Base-by-base conservation (phyloP, 2,888 invertebrate genomes). In the Cyaniris semiargus region DNA sequence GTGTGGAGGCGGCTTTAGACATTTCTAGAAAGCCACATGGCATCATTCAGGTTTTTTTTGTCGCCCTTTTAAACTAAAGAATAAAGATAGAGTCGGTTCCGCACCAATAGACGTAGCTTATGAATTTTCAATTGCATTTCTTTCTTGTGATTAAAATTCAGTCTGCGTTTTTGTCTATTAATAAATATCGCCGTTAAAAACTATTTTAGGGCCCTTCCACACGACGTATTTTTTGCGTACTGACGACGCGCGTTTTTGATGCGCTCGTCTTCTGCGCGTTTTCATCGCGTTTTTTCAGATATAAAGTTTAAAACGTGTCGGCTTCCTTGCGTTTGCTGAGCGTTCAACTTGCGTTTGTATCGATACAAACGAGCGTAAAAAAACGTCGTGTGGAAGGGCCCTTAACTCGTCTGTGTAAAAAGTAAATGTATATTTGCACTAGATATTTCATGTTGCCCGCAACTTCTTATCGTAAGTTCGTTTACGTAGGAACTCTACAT, bases 61-160 rank as follows among this genome's bases (percentile, higher is more conserved):
- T 31, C 27, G 27, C 66, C 66, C 27, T 27, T 27, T 27, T 21
- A 53, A 53, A 27, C 66, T 66, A 66, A 4, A n/a, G 1, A 27
- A 27, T 66, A 66, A 4, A n/a, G 1, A 21, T 13, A 31, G 27
- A 27, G 1, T 31, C 66, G 27, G 66, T 31, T 31, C 66, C 66
- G 15, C 66, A 15, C 66, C 27, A 66, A 27, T 66, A 66, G 27
- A 66, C 31, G 27, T 31, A 15, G 27, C 66, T 66, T 66, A 66
- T 66, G 66, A 66, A 66, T 66, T 66, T 66, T 31, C 66, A 66
- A 66, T 66, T 27, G 66, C 66, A 66, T 66, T 66, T 66, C 66
- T 66, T 66, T 66, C 66, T 27, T 15, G 15, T 66, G 15, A 66
- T 66, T 66, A 66, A 31, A 66, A 66, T 66, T 66, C 66, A 66